These are phyloP conservation scores for Dascillus cervinus DNA, from an alignment of 2,888 invertebrate species.

Conservation along the genomic window DNA sequence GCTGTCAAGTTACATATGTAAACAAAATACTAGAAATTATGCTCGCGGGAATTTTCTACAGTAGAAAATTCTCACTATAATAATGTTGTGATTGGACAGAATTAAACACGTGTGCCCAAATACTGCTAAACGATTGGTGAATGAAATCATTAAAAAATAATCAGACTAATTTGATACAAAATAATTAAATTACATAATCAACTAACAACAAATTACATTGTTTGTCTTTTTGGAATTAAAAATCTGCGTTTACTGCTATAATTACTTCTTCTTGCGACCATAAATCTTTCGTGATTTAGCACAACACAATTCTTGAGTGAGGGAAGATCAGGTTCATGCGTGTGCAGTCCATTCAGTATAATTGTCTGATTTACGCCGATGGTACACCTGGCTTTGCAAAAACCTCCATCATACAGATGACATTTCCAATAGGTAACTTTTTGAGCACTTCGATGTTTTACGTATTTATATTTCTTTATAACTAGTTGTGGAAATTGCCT, in stretches of 20 bases:
- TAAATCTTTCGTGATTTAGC: slow-evolving; percentile 22
- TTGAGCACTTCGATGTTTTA: slow-evolving; percentile 35
- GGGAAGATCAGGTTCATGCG: slow-evolving; percentile 20
- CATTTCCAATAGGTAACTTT: slow-evolving; percentile 40
- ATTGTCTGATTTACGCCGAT: slow-evolving; percentile 27
- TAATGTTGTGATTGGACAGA: no score
- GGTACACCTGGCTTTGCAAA: slow-evolving; percentile 34
- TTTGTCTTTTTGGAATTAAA: not conserved
- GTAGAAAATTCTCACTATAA: no score
- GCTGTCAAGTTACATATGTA: no score
- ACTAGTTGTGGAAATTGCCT: slow-evolving; percentile 30
- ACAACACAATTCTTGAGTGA: slow-evolving; percentile 14
- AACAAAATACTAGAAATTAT: no score
- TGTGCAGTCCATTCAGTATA: slow-evolving; percentile 24
- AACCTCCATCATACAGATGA: slow-evolving; percentile 31
- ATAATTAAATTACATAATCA: no score
- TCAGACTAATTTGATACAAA: no score
- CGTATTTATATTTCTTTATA: slow-evolving; percentile 31
- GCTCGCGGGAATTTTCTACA: no score
- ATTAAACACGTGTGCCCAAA: no score
- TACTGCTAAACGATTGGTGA: no score
- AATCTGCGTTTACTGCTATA: no score
- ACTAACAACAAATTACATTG: no score
- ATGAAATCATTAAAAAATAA: no score
- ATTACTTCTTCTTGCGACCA: slow-evolving; percentile 5